Evolutionary conservation across 2,113 vertebrate species (phyloP).

Genomic region (Atractosteus spatula): DNA sequence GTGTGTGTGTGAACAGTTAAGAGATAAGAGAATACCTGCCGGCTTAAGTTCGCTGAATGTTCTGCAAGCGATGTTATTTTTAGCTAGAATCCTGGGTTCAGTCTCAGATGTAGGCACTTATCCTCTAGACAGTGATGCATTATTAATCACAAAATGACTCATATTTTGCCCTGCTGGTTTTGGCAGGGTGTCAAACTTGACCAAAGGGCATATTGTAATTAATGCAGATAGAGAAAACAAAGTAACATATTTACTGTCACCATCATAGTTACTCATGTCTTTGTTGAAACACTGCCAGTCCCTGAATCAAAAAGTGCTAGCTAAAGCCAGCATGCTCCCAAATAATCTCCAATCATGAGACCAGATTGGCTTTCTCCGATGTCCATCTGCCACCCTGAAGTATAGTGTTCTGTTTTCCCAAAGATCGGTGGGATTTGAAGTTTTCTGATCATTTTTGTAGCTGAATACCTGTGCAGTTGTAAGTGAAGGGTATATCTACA

Average conservation of each 20-base stretch:
- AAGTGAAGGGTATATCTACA: too few relatives aligned
- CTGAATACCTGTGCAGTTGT: too few relatives aligned
- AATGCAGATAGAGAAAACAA: slow-evolving; percentile 59
- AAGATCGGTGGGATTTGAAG: slow-evolving; percentile 23
- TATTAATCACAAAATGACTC: slow-evolving; percentile 73
- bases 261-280: slow-evolving; percentile 33
- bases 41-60: slow-evolving; percentile 42
- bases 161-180: slow-evolving; percentile 59
- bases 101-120: slow-evolving; percentile 41
- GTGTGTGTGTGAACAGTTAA: slow-evolving; percentile 14
- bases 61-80: slow-evolving; percentile 49
- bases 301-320: slow-evolving; percentile 30
- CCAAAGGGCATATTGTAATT: slow-evolving; percentile 62
- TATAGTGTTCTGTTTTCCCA: slow-evolving; percentile 22
- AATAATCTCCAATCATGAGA: slow-evolving; percentile 9
- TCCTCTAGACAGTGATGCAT: slow-evolving; percentile 61
- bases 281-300: slow-evolving; percentile 40
- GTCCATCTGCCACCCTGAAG: slow-evolving; percentile 21
- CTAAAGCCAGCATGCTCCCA: slow-evolving; percentile 20
- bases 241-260: slow-evolving; percentile 55
- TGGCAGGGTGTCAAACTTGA: slow-evolving; percentile 51
- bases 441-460: not conserved
- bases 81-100: slow-evolving; percentile 43
- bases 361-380: slow-evolving; percentile 25
- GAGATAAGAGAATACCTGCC: slow-evolving; percentile 42